phyloP scores from a whole-genome alignment of 2,797 vertebrate species.

The Scarus forsteni region DNA sequence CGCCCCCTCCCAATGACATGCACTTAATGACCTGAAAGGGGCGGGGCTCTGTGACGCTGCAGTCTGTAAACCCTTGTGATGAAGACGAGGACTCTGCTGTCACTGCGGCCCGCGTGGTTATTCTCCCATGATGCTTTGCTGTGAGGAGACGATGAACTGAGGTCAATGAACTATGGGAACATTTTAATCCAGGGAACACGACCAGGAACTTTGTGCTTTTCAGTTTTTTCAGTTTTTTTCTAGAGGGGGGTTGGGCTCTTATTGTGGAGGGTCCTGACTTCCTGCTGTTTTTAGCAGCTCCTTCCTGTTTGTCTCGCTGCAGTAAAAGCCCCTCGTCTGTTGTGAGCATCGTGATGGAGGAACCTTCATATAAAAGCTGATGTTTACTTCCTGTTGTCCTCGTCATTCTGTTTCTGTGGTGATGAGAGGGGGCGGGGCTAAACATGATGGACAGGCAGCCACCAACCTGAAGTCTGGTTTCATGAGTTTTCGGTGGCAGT shows the following conservation, averaged over 20 bases:
- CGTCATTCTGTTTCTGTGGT: neutral
- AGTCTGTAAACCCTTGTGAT: slow-evolving; percentile 35
- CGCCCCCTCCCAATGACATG: slow-evolving; percentile 37
- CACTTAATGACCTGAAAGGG: slow-evolving; percentile 32
- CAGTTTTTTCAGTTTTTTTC: slow-evolving; percentile 10
- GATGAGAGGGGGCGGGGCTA: neutral
- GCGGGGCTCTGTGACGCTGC: slow-evolving; percentile 26
- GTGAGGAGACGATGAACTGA: slow-evolving; percentile 26
- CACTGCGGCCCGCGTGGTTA: slow-evolving; percentile 15
- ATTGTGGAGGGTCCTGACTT: slow-evolving; percentile 59
- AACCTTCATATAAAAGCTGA: slow-evolving; percentile 52
- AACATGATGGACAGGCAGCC: neutral
- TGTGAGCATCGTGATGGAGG: slow-evolving; percentile 37
- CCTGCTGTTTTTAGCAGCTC: slow-evolving; percentile 70
- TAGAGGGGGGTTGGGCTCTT: slow-evolving; percentile 35
- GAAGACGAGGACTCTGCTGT: slow-evolving; percentile 48
- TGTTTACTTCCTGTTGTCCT: slow-evolving; percentile 20
- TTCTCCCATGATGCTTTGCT: slow-evolving; percentile 59
- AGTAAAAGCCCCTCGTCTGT: slow-evolving; percentile 56
- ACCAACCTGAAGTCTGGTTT: too few species aligned
- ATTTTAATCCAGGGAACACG: slow-evolving; percentile 53
- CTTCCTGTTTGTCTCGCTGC: slow-evolving; percentile 62
- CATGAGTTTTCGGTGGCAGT: too few species aligned
- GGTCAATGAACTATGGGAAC: slow-evolving; percentile 27
- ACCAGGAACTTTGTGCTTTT: neutral